phyloP scores from a whole-genome alignment of 2,113 vertebrate species.

The Struthidea cinerea region DNA sequence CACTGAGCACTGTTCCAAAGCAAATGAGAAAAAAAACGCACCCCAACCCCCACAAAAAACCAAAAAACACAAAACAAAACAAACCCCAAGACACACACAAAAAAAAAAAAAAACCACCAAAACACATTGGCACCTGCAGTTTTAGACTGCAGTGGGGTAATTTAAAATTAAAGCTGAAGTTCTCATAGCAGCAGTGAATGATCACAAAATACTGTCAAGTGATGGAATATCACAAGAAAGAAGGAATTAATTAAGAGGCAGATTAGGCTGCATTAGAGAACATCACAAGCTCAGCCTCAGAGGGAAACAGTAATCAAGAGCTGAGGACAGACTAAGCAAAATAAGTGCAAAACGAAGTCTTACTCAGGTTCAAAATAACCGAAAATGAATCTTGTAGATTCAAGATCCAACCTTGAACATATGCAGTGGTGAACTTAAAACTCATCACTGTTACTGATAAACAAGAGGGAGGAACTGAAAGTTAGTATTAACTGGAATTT shows the following conservation, averaged over 20 bases:
- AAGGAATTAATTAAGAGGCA: not conserved
- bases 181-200: not conserved
- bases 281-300: not conserved
- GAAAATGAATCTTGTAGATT: not conserved
- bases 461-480: not conserved
- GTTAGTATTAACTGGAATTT: not conserved
- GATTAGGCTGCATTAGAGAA: not conserved
- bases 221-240: not conserved
- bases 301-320: not conserved
- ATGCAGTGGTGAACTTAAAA: not conserved
- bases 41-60: not conserved
- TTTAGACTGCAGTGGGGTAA: not conserved
- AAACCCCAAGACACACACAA: no score
- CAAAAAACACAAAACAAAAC: no score
- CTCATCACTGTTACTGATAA: not conserved
- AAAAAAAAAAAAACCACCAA: not conserved
- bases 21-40: not conserved
- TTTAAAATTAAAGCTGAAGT: not conserved
- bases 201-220: not conserved
- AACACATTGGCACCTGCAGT: not conserved
- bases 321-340: not conserved
- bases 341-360: fast-evolving
- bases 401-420: not conserved
- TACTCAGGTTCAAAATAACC: not conserved
- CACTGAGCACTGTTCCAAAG: not conserved